Percentiles rank a stretch among this genome's conserved stretches.
These are phyloP conservation scores for Trichopria drosophilae DNA, from an alignment of 2,888 invertebrate genomes.

Conservation along the genomic window DNA sequence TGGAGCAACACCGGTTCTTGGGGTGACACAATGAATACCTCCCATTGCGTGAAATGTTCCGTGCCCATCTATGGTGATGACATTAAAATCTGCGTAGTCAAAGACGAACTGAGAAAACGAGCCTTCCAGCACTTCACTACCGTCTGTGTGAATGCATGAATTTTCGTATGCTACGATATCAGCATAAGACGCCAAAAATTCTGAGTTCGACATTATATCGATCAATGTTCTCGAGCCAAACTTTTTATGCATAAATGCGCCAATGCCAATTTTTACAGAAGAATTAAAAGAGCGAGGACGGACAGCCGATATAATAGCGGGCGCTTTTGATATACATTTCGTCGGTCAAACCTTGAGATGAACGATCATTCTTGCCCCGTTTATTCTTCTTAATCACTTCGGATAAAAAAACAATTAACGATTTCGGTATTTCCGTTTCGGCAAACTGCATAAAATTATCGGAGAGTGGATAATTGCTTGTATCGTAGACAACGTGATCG, in stretches of 20 bases:
- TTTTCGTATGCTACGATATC: constrained; percentile 33
- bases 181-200: background rate
- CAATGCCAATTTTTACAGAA: no score
- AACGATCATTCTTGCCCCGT: constrained; percentile 6
- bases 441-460: background rate
- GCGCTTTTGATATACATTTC: no score
- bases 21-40: no score
- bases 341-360: constrained; percentile 7
- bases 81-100: no score
- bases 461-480: background rate
- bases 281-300: no score
- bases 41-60: no score
- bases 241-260: constrained; percentile 4
- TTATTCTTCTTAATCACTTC: constrained; percentile 29
- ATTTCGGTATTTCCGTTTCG: background rate
- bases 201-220: background rate
- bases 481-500: background rate
- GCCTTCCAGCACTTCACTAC: background rate
- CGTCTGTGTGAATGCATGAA: constrained; percentile 33
- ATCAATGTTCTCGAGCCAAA: background rate
- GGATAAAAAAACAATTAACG: background rate
- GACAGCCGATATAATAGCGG: background rate
- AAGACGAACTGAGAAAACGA: constrained; percentile 10
- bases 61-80: constrained; percentile 7
- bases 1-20: constrained; percentile 2